These are phyloP conservation scores for Eilema sororculum DNA, from an alignment of 2,888 invertebrate species.

Conservation along the genomic window DNA sequence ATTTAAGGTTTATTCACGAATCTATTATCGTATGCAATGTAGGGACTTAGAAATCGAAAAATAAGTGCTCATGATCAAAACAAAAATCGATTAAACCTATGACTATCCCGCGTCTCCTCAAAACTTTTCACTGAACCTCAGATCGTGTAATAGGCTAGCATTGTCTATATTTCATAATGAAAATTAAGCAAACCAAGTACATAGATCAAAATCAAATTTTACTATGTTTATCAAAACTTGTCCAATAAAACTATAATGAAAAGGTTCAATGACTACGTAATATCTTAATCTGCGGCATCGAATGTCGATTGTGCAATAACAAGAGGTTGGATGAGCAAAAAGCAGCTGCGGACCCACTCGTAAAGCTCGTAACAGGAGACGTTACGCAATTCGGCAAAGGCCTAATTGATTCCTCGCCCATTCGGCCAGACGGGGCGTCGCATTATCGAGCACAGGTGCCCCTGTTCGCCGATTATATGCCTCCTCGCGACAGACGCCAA, in stretches of 20 bases:
- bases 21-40: too few relatives aligned
- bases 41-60: too few relatives aligned
- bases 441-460: conserved; percentile 85
- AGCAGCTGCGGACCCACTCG: conserved; percentile 82
- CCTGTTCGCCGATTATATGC: conserved; percentile 75
- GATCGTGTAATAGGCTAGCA: background rate
- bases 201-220: conserved; percentile 8
- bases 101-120: background rate
- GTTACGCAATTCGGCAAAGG: conserved; percentile 84
- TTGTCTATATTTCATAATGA: background rate
- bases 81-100: background rate
- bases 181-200: background rate
- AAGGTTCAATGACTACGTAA: conserved; percentile 78
- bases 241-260: conserved; percentile 69
- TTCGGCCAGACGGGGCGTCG: conserved; percentile 83
- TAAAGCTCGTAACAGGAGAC: conserved; percentile 83
- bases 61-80: background rate
- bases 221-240: conserved; percentile 48
- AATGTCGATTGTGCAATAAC: conserved; percentile 84
- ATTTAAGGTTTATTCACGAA: background rate
- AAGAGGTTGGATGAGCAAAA: conserved; percentile 84
- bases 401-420: conserved; percentile 87
- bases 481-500: conserved; percentile 74
- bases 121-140: background rate
- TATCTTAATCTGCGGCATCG: conserved; percentile 80